phyloP scores from a whole-genome alignment of 1,140 invertebrate genomes.

The Euura lappo region DNA sequence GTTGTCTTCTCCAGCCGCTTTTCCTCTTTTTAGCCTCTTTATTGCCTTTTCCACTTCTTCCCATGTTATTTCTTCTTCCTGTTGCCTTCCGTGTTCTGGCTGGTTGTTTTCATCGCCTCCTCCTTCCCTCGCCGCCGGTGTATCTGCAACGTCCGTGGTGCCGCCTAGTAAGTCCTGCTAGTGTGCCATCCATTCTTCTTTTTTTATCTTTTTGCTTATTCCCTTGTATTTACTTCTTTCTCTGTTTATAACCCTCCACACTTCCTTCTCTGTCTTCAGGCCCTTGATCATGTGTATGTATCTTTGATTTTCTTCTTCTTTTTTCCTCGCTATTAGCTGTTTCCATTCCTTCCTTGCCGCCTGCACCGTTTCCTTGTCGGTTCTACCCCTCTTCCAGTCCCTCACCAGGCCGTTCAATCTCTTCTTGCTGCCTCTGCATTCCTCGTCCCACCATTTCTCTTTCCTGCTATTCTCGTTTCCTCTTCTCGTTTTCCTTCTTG shows the following conservation, averaged over 20 bases:
- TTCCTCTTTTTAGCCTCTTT: no score
- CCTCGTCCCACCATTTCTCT: not conserved
- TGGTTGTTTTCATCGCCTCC: no score
- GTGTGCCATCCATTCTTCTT: slow-evolving; percentile 9
- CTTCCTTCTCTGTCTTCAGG: no score
- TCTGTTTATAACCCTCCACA: slow-evolving; percentile 1
- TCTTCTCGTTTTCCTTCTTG: slow-evolving; percentile 1
- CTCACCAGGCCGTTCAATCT: not conserved
- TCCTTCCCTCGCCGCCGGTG: not conserved
- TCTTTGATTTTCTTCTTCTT: not conserved
- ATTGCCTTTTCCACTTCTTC: no score
- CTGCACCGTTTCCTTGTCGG: not conserved
- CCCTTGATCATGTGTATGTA: no score
- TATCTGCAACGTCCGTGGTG: not conserved
- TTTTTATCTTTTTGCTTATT: no score
- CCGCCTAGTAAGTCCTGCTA: not conserved
- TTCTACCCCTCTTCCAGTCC: not conserved
- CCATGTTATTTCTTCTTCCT: slow-evolving; percentile 1
- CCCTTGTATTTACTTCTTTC: no score
- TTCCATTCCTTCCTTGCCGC: slow-evolving; percentile 8
- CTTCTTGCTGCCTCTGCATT: not conserved
- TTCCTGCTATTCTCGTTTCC: not conserved
- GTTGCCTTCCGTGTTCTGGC: not conserved
- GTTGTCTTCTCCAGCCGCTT: no score
- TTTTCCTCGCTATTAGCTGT: not conserved